These are phyloP conservation scores for Neocrepidodera transversa DNA, from an alignment of 2,888 invertebrate genomes.

Conservation along the genomic window DNA sequence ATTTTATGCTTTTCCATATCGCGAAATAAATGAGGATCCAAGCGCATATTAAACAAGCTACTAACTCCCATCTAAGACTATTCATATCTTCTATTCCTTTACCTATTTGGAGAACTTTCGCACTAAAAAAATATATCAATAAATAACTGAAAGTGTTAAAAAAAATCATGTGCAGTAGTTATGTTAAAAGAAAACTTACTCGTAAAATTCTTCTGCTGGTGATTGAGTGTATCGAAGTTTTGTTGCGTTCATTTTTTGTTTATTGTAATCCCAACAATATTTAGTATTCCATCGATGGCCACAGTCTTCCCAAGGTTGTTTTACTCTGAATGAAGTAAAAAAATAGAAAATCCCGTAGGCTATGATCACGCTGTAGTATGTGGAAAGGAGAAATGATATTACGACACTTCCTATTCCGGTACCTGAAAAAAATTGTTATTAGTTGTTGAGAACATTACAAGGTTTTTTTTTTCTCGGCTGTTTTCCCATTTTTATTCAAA, in stretches of 20 bases:
- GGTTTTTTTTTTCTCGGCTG: too few relatives aligned
- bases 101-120: slow-evolving; percentile 85
- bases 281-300: slow-evolving; percentile 85
- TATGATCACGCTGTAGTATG: slow-evolving; percentile 95
- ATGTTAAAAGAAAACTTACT: slow-evolving; percentile 68
- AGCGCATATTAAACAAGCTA: slow-evolving; percentile 86
- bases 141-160: slow-evolving; percentile 9
- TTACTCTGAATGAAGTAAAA: slow-evolving; percentile 86
- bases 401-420: slow-evolving; percentile 93
- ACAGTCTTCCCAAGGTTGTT: slow-evolving; percentile 91
- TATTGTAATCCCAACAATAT: slow-evolving; percentile 80
- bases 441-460: too few relatives aligned
- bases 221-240: slow-evolving; percentile 78
- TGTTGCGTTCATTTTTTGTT: slow-evolving; percentile 65
- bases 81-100: slow-evolving; percentile 84
- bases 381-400: slow-evolving; percentile 93
- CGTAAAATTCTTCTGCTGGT: slow-evolving; percentile 91
- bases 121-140: slow-evolving; percentile 74
- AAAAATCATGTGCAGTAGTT: background rate
- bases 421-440: too few relatives aligned
- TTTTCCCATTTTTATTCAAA: too few relatives aligned
- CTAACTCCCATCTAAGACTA: slow-evolving; percentile 84
- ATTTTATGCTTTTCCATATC: slow-evolving; percentile 94
- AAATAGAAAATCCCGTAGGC: slow-evolving; percentile 94
- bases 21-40: slow-evolving; percentile 96